Base-by-base conservation (phyloP, 2,113 vertebrate genomes). In the Phrynosoma platyrhinos region DNA sequence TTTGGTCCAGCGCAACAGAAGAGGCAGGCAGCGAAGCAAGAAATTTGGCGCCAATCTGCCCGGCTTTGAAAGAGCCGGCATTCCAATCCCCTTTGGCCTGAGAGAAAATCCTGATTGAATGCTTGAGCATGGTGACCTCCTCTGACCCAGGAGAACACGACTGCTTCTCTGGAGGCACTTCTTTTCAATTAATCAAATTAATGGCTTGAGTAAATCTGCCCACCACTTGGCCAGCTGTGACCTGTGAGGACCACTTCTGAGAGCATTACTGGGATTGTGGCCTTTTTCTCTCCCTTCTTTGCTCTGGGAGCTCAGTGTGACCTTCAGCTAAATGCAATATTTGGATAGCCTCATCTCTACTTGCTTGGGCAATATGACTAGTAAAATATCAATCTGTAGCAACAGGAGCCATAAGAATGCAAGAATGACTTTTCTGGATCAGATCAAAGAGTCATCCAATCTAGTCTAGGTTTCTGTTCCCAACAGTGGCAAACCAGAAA, bases 111-210 rank as follows among this genome's bases (percentile, higher is more conserved):
- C 93, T 96, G 97, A 97, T 97, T 96, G 96, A 97, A 93, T 91
- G 95, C 94, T 96, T 95, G 93, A 89, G 95, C 83, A 90, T 89
- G 75, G 88, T 96, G 97, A 98, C 97, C 97, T 74, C 55, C 84
- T 18, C 96, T 95, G 94, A 93, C 96, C 94, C 74, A 94, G 94
- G 91, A 96, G 96, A 93, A 95, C 89, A 87, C 74, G 91, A 12
- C 93, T 83, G 93, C 88, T 94, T 94, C 97, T 96, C 95, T 95
- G 90, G 91, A 95, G 94, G 87, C 96, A 93, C 93, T 95, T 94
- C 90, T 85, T 96, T 95, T 94, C 96, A 86, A 95, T 97, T 93
- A 92, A 95, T 95, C 95, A 95, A 91, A 91, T 95, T 93, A 94
- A 94, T 90, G 90, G 94, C 92, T 91, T 78, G 88, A 91, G 91